Percentiles rank a stretch among this genome's conserved stretches.
phyloP scores from a whole-genome alignment of 2,888 invertebrate genomes.

The Mimumesa dahlbomi region DNA sequence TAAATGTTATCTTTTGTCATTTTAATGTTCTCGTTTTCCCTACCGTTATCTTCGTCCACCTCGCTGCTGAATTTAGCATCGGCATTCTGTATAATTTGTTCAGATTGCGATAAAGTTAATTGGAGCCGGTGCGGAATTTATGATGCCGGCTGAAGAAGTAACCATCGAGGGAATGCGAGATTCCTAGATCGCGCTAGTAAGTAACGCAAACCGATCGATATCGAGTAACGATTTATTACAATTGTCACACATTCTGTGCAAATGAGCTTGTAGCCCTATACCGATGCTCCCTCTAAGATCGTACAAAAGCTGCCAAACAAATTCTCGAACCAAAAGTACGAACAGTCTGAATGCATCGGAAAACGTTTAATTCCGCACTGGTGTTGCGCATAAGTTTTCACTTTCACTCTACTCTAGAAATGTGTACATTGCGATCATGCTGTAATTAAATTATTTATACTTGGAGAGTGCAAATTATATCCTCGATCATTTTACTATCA shows the following conservation, averaged over 20 bases:
- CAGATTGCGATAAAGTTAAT: slow-evolving; percentile 65
- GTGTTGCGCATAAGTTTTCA: not conserved
- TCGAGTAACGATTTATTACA: slow-evolving; percentile 58
- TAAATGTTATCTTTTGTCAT: slow-evolving; percentile 40
- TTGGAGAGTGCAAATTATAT: too few species aligned
- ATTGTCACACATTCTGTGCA: slow-evolving; percentile 64
- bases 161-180: slow-evolving; percentile 31
- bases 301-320: slow-evolving; percentile 6
- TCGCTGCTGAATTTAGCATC: slow-evolving; percentile 51
- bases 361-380: not conserved
- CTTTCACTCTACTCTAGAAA: not conserved
- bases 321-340: too few species aligned
- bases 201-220: slow-evolving; percentile 58
- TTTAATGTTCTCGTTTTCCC: slow-evolving; percentile 34
- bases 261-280: slow-evolving; percentile 52
- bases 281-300: slow-evolving; percentile 12
- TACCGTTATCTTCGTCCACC: slow-evolving; percentile 28
- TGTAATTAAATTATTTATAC: too few species aligned
- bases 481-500: too few species aligned
- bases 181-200: slow-evolving; percentile 61
- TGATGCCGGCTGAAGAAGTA: slow-evolving; percentile 30
- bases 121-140: slow-evolving; percentile 56
- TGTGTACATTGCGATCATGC: not conserved
- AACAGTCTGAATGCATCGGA: too few species aligned
- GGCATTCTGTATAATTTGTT: slow-evolving; percentile 61